Evolutionary conservation across 2,797 vertebrate species (phyloP).

Genomic region (Neostethus bicornis): DNA sequence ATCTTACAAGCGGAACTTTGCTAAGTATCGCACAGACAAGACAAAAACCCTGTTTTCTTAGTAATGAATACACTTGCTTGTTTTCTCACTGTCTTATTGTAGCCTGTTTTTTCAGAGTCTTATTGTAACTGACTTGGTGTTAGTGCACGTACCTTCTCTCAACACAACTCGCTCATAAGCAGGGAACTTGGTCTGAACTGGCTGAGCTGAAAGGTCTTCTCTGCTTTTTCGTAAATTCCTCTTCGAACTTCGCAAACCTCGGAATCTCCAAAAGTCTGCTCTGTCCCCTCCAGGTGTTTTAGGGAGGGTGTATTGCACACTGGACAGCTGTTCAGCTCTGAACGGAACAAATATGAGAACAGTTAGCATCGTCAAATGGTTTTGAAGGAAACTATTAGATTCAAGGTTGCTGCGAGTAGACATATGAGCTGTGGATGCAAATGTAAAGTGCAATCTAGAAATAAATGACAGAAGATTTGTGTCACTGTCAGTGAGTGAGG

Average conservation of each 20-base stretch:
- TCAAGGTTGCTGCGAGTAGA: not conserved
- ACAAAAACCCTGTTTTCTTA: not conserved
- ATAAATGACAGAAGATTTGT: not conserved
- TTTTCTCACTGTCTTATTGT: too few species aligned
- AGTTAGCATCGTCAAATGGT: not conserved
- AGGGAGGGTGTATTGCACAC: slow-evolving; percentile 97
- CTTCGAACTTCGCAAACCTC: slow-evolving; percentile 95
- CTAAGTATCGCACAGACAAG: not conserved
- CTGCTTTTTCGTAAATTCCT: slow-evolving; percentile 97
- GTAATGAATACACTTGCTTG: not conserved
- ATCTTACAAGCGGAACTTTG: not conserved
- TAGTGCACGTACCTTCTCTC: slow-evolving; percentile 86
- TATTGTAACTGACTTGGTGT: not conserved
- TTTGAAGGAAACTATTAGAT: not conserved
- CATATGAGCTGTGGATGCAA: not conserved
- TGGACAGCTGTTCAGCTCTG: slow-evolving; percentile 97
- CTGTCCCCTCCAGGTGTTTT: slow-evolving; percentile 96
- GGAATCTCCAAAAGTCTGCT: slow-evolving; percentile 97
- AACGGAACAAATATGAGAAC: not conserved
- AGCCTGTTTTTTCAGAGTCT: not conserved
- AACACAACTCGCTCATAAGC: slow-evolving; percentile 98
- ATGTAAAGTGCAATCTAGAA: not conserved
- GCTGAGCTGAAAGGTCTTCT: slow-evolving; percentile 96
- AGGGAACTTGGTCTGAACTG: slow-evolving; percentile 98
- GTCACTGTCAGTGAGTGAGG: not conserved